Evolutionary conservation across 2,113 vertebrate genomes (phyloP).

Genomic region (Atrichornis clamosus): DNA sequence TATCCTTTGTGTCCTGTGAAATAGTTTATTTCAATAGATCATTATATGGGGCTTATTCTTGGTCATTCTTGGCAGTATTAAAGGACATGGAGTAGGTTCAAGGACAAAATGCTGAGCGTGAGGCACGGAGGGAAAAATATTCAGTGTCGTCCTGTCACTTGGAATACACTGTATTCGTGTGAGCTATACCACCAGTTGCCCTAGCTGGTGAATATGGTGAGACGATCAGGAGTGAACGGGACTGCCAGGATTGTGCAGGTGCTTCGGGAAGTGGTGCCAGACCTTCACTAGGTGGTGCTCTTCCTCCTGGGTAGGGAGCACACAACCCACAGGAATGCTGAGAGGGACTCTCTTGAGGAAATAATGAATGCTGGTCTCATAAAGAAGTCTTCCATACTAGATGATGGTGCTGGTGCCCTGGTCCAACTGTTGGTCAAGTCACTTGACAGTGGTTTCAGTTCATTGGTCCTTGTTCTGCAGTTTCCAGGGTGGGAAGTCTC

Average conservation of each 20-base stretch:
- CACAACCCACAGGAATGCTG: background rate
- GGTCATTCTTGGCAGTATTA: background rate
- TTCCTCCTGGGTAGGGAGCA: background rate
- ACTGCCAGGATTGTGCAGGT: background rate
- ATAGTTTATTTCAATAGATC: background rate
- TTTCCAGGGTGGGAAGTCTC: background rate
- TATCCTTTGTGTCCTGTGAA: background rate
- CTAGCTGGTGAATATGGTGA: rapidly evolving
- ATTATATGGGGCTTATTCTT: background rate
- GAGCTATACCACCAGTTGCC: background rate
- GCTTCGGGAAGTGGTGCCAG: background rate
- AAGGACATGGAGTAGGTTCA: background rate
- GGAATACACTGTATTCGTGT: background rate
- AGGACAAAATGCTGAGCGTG: background rate
- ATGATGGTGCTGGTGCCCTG: background rate
- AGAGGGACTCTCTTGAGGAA: background rate
- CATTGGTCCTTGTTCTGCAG: background rate
- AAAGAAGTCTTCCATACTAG: background rate
- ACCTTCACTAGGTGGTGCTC: constrained; percentile 23
- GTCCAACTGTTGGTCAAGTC: background rate
- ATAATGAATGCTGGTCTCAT: background rate
- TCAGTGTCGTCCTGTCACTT: background rate
- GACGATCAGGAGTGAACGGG: rapidly evolving
- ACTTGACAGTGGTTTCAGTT: background rate
- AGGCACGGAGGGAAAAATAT: background rate